phyloP scores from a whole-genome alignment of 2,113 vertebrate genomes.

The Brachionichthys hirsutus region DNA sequence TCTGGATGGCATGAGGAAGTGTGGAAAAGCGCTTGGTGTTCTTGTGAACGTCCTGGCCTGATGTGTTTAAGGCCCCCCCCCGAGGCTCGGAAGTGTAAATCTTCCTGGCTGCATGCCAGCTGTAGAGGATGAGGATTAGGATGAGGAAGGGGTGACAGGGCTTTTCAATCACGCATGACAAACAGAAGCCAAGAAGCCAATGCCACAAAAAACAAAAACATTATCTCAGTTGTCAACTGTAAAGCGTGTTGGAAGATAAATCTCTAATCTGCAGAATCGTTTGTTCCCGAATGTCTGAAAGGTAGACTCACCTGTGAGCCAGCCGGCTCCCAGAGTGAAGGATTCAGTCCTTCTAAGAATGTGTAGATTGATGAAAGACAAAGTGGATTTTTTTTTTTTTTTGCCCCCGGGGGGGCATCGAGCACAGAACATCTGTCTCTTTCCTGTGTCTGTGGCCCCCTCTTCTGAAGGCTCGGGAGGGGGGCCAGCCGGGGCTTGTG shows the following conservation, averaged over 20 bases:
- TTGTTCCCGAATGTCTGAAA: neutral
- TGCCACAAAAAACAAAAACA: no score
- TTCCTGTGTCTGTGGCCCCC: constrained; percentile 14
- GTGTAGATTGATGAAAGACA: constrained; percentile 30
- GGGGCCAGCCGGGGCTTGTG: constrained; percentile 47
- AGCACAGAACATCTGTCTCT: constrained; percentile 17
- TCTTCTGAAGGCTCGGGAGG: constrained; percentile 9
- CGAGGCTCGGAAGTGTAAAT: constrained; percentile 77
- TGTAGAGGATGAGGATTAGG: constrained; percentile 31
- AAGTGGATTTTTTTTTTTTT: constrained; percentile 17
- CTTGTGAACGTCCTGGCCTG: constrained; percentile 67
- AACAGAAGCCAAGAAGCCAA: constrained; percentile 38
- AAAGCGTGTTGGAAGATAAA: neutral
- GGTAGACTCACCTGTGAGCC: neutral
- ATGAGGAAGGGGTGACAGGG: neutral
- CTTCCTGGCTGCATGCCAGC: constrained; percentile 72
- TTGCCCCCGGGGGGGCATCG: constrained; percentile 26
- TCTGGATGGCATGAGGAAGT: constrained; percentile 25
- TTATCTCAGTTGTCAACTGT: constrained; percentile 5
- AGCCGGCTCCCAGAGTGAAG: constrained; percentile 16
- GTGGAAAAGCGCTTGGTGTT: constrained; percentile 42
- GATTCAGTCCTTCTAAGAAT: constrained; percentile 8
- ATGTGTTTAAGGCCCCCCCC: constrained; percentile 66
- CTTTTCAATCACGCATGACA: constrained; percentile 52
- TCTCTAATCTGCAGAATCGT: neutral